phyloP scores from a whole-genome alignment of 2,888 invertebrate genomes.

The Capitulum mitella region DNA sequence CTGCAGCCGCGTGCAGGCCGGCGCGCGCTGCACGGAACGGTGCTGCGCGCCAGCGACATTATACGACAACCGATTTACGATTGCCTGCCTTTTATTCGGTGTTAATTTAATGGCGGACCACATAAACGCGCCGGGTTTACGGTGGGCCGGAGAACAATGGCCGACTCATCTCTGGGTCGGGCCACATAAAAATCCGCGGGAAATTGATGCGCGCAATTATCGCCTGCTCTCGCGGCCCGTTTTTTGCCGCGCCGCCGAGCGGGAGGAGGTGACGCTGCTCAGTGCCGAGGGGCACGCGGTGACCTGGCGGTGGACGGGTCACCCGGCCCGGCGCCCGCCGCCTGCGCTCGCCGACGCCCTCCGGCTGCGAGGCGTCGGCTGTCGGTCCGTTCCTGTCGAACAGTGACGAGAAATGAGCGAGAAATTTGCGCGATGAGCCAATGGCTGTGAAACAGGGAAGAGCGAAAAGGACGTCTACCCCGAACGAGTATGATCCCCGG shows the following conservation, averaged over 20 bases:
- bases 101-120: background rate
- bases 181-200: background rate
- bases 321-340: too few relatives aligned
- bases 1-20: background rate
- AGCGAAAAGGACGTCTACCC: too few relatives aligned
- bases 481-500: too few relatives aligned
- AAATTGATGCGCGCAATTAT: background rate
- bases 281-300: background rate
- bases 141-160: background rate
- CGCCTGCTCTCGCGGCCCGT: background rate
- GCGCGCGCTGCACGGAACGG: background rate
- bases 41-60: background rate
- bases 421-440: too few relatives aligned
- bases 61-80: conserved; percentile 6
- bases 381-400: too few relatives aligned
- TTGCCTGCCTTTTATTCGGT: conserved; percentile 6
- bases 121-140: background rate
- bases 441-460: too few relatives aligned
- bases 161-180: background rate
- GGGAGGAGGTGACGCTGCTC: background rate
- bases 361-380: too few relatives aligned
- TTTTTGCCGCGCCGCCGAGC: background rate
- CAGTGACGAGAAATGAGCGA: too few relatives aligned
- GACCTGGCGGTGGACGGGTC: too few relatives aligned
- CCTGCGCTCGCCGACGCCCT: too few relatives aligned